Evolutionary conservation across 2,113 vertebrate genomes (phyloP).

Genomic region (Acrocephalus arundinaceus): DNA sequence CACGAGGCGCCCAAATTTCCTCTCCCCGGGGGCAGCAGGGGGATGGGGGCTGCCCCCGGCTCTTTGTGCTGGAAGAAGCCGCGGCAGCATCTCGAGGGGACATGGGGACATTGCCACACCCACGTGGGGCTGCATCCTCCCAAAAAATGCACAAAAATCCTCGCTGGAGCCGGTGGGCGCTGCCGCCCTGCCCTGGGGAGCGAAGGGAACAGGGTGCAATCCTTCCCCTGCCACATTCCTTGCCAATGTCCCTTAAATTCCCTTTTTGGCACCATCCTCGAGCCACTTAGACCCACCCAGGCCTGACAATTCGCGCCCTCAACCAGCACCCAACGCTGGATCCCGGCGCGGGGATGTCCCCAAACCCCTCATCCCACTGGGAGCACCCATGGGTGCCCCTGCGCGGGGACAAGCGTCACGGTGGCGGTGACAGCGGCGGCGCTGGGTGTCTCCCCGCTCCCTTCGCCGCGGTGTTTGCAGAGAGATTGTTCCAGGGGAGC

Average conservation of each 20-base stretch:
- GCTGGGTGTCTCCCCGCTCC: neutral
- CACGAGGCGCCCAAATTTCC: accelerated
- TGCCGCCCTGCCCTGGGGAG: neutral
- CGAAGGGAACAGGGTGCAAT: neutral
- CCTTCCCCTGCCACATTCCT: neutral
- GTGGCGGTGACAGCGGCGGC: neutral
- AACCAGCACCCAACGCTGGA: accelerated
- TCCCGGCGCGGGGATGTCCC: accelerated
- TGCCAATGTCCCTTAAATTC: neutral
- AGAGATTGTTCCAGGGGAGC: constrained; percentile 61
- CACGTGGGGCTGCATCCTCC: neutral
- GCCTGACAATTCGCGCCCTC: neutral
- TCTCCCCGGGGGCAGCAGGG: neutral
- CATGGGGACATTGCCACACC: neutral
- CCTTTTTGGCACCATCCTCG: neutral
- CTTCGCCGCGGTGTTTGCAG: constrained; percentile 42
- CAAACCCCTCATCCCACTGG: accelerated
- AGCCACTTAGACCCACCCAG: neutral
- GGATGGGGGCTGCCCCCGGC: neutral
- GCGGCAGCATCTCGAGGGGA: accelerated
- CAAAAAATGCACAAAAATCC: neutral
- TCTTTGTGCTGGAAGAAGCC: neutral
- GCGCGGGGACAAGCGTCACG: accelerated
- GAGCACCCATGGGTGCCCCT: neutral
- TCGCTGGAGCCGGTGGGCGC: accelerated